Evolutionary conservation across 2,888 invertebrate genomes (phyloP), one percentile per base, ranked within the genome.

Genomic region (Eupithecia dodoneata): DNA sequence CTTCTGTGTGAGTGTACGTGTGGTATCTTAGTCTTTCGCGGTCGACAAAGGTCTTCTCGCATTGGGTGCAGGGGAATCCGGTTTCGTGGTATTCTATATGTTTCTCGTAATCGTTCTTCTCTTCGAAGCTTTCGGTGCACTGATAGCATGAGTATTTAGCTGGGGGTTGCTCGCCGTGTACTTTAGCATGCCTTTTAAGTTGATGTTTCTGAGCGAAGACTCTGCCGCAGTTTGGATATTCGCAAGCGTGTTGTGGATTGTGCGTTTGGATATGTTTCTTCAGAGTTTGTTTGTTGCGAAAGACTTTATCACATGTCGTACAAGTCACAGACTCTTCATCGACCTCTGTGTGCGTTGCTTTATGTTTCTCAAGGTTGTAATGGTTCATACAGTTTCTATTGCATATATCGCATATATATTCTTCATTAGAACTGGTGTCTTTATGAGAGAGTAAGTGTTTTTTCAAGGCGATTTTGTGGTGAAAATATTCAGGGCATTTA

Each of bases 41-140:
- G 63, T 63, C 18, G 18, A n/a, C 10, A 41, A 77, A 77, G 2
- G 67, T 71, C 15, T 71, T 77, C 13, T 67, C 76, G 66, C 70
- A 70, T 49, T 45, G n/a, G 30, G 18, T 47, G 13, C 70, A 70
- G 18, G 70, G 45, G 47, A 18, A 63, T 63, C 45, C 47, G 30
- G 13, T 70, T 12, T 70, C 47, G 47, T 70, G 70, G 47, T 45
- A 12, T 30, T 30, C 47, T 4, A 47, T 12, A 30, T 45, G 70
- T 13, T 3, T 70, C 4, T 63, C 63, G 10, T 63, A 63, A 30
- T 63, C 63, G 30, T 0, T 30, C 30, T 63, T 30, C 12, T 30
- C 4, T 3, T 63, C 63, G 70, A 45, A 70, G 70, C 18, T 30
- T 30, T 47, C 18, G 2, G 45, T 2, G 30, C 70, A 70, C 49